Evolutionary conservation across 2,888 invertebrate genomes (phyloP), one percentile per base, ranked within the genome.

Genomic region (Hoplodrina blanda): DNA sequence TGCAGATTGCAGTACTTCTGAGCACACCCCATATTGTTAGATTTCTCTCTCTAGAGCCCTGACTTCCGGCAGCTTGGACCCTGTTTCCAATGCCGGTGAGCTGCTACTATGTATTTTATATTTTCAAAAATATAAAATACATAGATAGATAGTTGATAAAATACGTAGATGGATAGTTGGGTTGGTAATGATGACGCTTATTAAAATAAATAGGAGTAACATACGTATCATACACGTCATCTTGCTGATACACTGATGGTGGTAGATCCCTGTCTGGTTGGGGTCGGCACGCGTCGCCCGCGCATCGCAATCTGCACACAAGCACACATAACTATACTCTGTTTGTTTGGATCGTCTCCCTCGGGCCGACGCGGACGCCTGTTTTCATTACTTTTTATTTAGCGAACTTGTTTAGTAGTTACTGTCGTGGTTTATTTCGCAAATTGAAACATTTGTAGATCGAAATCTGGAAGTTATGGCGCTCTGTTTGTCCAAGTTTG

Each of bases 271-370:
- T 92, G 91, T 55, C n/a, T 19, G 61, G 54, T 67, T 75, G 83
- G 89, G 81, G 81, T 72, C 88, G 91, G 94, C 94, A 93, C 94
- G 94, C 91, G 94, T 91, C 93, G 90, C 86, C 85, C 67, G 90
- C 90, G 87, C 90, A 88, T 84, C 85, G 82, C 88, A 86, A 89
- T 89, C 88, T 87, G 87, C 89, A 85, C 83, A 69, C 82, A 81
- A 37, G 30, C 81, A 76, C 41, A 68, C 55, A 68, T 44, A 19
- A 37, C 55, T 77, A 79, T 80, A 81, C 83, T 84, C 79, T 60
- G 86, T 85, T 90, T 85, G 81, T 87, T 89, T 85, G 72, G 80
- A 82, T 68, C 68, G 68, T 65, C 72, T 79, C 81, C 74, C 82
- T 72, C 79, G 69, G 71, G 69, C 73, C 69, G 62, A 78, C 78